Percentiles rank a stretch among this genome's conserved stretches.
Evolutionary conservation across 2,797 vertebrate species (phyloP).

Genomic region (Argentina silus): DNA sequence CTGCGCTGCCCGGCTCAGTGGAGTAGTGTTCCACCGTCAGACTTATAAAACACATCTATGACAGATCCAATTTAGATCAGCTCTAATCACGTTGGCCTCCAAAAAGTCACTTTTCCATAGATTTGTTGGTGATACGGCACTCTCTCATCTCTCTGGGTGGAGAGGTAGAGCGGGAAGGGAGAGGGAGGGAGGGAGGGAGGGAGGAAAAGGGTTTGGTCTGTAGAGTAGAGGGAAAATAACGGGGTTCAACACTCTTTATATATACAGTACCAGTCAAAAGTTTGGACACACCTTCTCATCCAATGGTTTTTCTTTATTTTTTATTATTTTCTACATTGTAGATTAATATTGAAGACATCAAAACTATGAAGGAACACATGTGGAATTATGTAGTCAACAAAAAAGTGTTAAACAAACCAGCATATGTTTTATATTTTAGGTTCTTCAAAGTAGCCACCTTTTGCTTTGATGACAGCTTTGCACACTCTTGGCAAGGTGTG

Average conservation of each 20-base stretch:
- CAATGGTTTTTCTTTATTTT: too few relatives aligned
- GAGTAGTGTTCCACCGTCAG: constrained; percentile 1
- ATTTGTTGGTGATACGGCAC: constrained; percentile 14
- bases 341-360: too few relatives aligned
- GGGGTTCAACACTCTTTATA: background rate
- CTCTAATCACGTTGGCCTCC: constrained; percentile 14
- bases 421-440: too few relatives aligned
- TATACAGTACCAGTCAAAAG: too few relatives aligned
- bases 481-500: too few relatives aligned
- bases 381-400: too few relatives aligned
- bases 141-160: background rate
- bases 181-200: background rate
- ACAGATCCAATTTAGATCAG: constrained; percentile 35
- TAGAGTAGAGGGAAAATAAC: background rate
- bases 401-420: too few relatives aligned
- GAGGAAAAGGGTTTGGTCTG: background rate
- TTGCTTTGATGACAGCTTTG: too few relatives aligned
- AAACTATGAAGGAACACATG: too few relatives aligned
- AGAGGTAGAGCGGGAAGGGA: background rate
- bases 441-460: too few relatives aligned
- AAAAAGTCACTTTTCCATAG: constrained; percentile 26
- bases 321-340: too few relatives aligned
- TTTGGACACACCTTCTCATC: too few relatives aligned
- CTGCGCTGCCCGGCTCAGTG: constrained; percentile 25
- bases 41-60: constrained; percentile 31